These are phyloP conservation scores for Cantharis rufa DNA, from an alignment of 2,888 invertebrate genomes.

Conservation along the genomic window DNA sequence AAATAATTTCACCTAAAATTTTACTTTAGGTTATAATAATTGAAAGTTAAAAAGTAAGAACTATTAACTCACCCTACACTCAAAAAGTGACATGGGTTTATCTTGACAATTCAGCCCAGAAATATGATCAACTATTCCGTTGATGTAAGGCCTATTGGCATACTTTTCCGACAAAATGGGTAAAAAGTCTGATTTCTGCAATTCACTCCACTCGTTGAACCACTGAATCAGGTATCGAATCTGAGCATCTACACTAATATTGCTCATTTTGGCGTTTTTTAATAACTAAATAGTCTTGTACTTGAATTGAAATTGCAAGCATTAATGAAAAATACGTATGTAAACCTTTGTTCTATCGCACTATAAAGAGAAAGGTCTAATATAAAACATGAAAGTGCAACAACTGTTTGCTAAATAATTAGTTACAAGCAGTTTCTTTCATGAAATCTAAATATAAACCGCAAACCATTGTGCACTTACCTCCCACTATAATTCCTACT, in stretches of 20 bases:
- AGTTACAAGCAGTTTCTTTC: slow-evolving; percentile 3
- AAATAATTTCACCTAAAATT: slow-evolving; percentile 73
- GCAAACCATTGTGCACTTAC: slow-evolving; percentile 1
- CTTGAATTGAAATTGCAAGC: slow-evolving; percentile 13
- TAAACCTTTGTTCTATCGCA: neutral
- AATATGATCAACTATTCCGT: slow-evolving; percentile 73
- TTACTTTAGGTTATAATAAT: neutral
- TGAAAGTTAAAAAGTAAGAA: slow-evolving; percentile 3
- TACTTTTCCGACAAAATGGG: slow-evolving; percentile 73
- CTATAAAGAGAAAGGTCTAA: slow-evolving; percentile 42
- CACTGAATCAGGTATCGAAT: slow-evolving; percentile 81
- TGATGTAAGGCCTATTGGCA: slow-evolving; percentile 66
- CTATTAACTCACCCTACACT: slow-evolving; percentile 69
- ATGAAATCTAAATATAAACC: slow-evolving; percentile 10
- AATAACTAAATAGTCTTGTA: slow-evolving; percentile 4
- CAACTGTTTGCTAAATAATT: slow-evolving; percentile 17
- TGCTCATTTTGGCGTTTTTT: slow-evolving; percentile 45
- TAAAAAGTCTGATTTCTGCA: slow-evolving; percentile 83
- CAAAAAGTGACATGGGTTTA: slow-evolving; percentile 81
- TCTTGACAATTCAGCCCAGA: slow-evolving; percentile 70
- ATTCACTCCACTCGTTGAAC: slow-evolving; percentile 89
- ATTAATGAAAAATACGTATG: slow-evolving; percentile 4
- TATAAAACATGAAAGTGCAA: slow-evolving; percentile 41
- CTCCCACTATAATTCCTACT: slow-evolving; percentile 1
- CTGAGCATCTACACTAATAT: slow-evolving; percentile 69